A percentile compares a stretch with the other conserved stretches of the same genome.
Conservation (phyloP, 2,888 invertebrate genomes). For the Diaprepes abbreviatus region DNA sequence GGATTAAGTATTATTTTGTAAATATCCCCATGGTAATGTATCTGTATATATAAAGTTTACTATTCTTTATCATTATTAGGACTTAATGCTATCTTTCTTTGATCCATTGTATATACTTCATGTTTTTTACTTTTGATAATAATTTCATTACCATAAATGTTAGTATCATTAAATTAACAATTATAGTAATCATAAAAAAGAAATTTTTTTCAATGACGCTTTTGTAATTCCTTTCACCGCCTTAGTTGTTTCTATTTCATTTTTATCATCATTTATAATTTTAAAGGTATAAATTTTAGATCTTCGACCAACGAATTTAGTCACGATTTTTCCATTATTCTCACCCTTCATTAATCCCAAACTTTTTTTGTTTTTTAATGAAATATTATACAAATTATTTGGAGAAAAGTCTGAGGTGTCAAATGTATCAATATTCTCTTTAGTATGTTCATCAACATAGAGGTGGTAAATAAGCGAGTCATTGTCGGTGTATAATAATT, state of each 20-base stretch:
- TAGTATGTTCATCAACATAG: neutral
- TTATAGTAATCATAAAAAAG: neutral
- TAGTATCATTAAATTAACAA: neutral
- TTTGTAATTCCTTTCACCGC: neutral
- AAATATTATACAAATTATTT: constrained; percentile 8
- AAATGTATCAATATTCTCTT: constrained; percentile 1
- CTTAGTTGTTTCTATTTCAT: neutral
- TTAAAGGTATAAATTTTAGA: no score
- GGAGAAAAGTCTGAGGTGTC: neutral
- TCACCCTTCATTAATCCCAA: constrained; percentile 30
- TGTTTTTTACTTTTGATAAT: neutral
- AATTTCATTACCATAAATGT: neutral
- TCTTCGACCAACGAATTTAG: neutral
- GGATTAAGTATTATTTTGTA: no score
- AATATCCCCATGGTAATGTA: no score
- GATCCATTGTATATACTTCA: neutral
- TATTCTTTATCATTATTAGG: no score
- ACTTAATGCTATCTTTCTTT: neutral
- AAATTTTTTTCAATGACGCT: neutral
- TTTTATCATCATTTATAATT: neutral
- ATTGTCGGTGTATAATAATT: no score
- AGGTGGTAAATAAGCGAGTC: no score
- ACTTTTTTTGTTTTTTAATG: constrained; percentile 22
- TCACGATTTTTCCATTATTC: constrained; percentile 14
- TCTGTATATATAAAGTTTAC: no score